Conservation (phyloP, 2,113 vertebrate genomes). For the Oncorhynchus kisutch region DNA sequence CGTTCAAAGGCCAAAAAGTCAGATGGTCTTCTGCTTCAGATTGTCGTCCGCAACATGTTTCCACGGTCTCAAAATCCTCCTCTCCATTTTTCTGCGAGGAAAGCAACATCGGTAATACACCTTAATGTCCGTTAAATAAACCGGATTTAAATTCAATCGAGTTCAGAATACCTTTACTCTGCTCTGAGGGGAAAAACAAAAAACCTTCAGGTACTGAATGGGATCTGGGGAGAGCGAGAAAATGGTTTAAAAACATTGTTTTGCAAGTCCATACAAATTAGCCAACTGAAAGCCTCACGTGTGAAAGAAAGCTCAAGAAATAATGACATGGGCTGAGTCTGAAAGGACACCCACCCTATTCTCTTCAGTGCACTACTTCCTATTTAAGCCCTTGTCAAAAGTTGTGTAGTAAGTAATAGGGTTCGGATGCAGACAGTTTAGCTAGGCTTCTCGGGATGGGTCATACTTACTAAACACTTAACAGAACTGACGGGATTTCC, state of each 20-base stretch:
- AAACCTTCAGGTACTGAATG: constrained; percentile 10
- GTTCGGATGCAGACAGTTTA: background rate
- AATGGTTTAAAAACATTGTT: background rate
- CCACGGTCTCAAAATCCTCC: constrained; percentile 24
- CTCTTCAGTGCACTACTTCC: no score
- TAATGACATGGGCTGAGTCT: background rate
- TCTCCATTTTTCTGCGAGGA: constrained; percentile 28
- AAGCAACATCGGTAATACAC: constrained; percentile 38
- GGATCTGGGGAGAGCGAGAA: constrained; percentile 18
- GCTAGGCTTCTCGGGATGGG: background rate
- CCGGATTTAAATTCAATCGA: constrained; percentile 41
- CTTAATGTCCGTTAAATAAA: constrained; percentile 49
- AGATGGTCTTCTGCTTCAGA: constrained; percentile 24
- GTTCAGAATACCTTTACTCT: constrained; percentile 25
- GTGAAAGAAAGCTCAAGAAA: background rate
- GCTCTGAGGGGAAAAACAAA: constrained; percentile 13
- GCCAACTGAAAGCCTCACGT: no score
- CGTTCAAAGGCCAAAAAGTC: constrained; percentile 6
- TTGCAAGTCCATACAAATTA: no score
- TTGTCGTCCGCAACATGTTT: constrained; percentile 12
- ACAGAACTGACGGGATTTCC: constrained; percentile 88
- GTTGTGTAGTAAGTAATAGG: no score
- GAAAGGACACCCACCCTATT: no score
- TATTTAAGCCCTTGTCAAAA: no score
- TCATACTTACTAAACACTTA: constrained; percentile 61